Percentiles rank a stretch among this genome's conserved stretches.
Conservation (phyloP, 1,140 invertebrate species). For the Drosophila nigrodunni region DNA sequence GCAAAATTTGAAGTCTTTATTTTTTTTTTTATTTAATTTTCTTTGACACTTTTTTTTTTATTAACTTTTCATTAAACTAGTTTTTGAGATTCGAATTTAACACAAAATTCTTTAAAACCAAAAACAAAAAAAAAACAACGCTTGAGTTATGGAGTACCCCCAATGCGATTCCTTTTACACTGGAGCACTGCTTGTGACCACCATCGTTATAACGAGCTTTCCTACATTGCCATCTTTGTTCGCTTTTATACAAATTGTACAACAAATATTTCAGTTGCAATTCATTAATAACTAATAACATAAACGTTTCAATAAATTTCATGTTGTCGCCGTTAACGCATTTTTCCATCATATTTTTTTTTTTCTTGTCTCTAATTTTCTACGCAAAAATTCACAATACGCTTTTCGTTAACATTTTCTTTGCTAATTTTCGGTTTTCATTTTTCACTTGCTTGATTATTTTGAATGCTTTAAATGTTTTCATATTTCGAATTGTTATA, state of each 20-base stretch:
- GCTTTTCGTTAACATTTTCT: constrained; percentile 57
- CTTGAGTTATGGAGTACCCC: background rate
- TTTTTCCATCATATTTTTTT: background rate
- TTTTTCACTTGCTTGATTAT: constrained; percentile 22
- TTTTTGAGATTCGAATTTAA: constrained; percentile 10
- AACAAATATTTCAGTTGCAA: constrained; percentile 18
- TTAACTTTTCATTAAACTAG: background rate
- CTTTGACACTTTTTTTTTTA: background rate
- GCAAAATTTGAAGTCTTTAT: background rate
- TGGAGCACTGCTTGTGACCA: background rate
- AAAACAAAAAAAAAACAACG: background rate
- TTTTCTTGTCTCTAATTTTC: constrained; percentile 35
- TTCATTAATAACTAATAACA: constrained; percentile 55
- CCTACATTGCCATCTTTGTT: background rate
- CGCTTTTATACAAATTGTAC: constrained; percentile 4
- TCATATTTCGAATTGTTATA: constrained; percentile 52
- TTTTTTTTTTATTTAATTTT: background rate
- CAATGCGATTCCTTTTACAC: background rate
- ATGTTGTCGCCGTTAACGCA: constrained; percentile 1
- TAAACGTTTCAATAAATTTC: constrained; percentile 34
- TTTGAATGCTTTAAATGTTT: constrained; percentile 37
- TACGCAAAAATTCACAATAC: constrained; percentile 66
- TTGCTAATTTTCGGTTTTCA: constrained; percentile 3
- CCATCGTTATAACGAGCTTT: background rate
- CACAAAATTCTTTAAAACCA: background rate